Base-by-base conservation (phyloP, 1,140 invertebrate genomes). In the Temnothorax nylanderi region DNA sequence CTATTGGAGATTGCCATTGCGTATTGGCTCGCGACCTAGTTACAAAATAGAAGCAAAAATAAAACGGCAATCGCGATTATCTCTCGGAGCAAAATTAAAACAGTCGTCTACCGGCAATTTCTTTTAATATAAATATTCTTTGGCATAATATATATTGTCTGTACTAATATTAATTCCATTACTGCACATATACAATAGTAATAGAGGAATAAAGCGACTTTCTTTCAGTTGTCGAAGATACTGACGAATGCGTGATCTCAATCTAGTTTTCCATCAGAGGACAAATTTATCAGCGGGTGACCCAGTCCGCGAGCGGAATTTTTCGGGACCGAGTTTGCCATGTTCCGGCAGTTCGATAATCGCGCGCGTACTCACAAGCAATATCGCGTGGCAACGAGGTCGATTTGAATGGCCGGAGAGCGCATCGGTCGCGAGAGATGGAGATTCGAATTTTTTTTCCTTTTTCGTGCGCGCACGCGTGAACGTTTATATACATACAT, bases 361-460 rank as follows among this genome's bases (percentile, higher is more conserved):
- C 58, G 26, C 44, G 60, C 64, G 51, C 67, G 86, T 74, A 69
- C 86, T 85, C 72, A 44, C 26, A 1, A 26, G 51, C 44, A 60
- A 82, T 62, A 74, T 58, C 54, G 41, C 67, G 67, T 56, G 54
- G 80, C 69, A 84, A 74, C 80, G 80, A 74, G 80, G 80, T 84
- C 56, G 80, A 32, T 54, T 84, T 75, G 69, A 81, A 81, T 81
- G 51, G 78, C 21, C 65, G 78, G 10, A 49, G 80, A 75, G 56
- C 80, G 80, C 67, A 26, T 74, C 69, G 44, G 41, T 26, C 54
- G 54, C 26, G 69, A 84, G 69, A 84, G 54, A 69, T 34, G 37
- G 47, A 82, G 54, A 82, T 82, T 82, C 67, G 80, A 82, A 82
- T 82, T 82, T 72, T 82, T 82, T 82, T 60, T 47, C 65, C 44